Percentiles rank a stretch among this genome's conserved stretches.
phyloP scores from a whole-genome alignment of 2,888 invertebrate genomes.

The Caenorhabditis sp. region DNA sequence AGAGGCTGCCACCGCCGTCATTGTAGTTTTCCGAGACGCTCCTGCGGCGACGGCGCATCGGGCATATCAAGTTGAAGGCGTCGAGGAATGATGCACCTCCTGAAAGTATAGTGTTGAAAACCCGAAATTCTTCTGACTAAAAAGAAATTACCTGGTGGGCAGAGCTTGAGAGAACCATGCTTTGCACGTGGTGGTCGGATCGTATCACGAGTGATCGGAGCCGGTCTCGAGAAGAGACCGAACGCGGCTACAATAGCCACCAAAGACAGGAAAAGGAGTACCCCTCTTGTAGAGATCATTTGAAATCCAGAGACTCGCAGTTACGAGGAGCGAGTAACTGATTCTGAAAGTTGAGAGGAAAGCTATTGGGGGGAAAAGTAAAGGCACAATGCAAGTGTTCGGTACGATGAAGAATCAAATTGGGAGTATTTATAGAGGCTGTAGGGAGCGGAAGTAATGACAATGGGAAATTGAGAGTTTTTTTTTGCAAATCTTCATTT shows the following conservation, averaged over 20 bases:
- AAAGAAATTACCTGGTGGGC: conserved; percentile 70
- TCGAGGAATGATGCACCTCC: conserved; percentile 73
- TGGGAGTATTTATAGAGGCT: conserved; percentile 6
- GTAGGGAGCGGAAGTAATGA: conserved; percentile 13
- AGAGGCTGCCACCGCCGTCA: conserved; percentile 39
- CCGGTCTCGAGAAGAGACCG: conserved; percentile 65
- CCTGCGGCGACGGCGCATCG: conserved; percentile 70
- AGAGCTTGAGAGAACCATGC: conserved; percentile 72
- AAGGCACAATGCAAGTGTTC: not conserved
- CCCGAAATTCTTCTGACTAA: no score
- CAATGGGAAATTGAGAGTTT: conserved; percentile 12
- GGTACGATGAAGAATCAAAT: no score
- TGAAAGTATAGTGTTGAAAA: no score
- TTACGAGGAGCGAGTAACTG: conserved; percentile 14
- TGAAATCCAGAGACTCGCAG: conserved; percentile 29
- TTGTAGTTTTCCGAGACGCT: conserved; percentile 52
- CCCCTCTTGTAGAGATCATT: conserved; percentile 65
- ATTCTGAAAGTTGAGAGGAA: conserved; percentile 18
- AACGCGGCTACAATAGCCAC: conserved; percentile 57
- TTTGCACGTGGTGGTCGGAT: conserved; percentile 60
- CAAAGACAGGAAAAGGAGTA: conserved; percentile 63
- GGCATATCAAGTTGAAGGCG: conserved; percentile 72
- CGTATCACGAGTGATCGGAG: conserved; percentile 56
- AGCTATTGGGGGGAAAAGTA: not conserved
- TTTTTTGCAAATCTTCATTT: not conserved